phyloP scores from a whole-genome alignment of 2,888 invertebrate species.

The Ichneumoninae sp. region DNA sequence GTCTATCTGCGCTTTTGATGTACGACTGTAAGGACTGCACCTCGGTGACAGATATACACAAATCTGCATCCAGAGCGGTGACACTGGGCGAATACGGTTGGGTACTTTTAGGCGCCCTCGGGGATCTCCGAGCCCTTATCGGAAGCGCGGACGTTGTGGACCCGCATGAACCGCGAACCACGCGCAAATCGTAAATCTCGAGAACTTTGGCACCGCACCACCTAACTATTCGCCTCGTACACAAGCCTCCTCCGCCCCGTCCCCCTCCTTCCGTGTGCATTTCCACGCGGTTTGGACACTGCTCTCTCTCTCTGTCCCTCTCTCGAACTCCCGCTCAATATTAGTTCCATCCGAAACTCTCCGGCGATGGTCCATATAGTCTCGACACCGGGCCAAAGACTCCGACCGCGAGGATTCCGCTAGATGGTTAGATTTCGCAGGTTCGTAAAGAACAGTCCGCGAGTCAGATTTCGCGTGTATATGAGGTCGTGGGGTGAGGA shows the following conservation, averaged over 20 bases:
- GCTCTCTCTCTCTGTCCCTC: background rate
- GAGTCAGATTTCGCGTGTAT: conserved; percentile 20
- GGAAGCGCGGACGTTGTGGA: conserved; percentile 38
- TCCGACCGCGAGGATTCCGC: conserved; percentile 8
- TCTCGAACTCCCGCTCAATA: conserved; percentile 24
- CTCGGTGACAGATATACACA: background rate
- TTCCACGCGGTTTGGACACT: conserved; percentile 25
- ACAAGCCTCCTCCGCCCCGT: no score
- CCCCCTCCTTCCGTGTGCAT: conserved; percentile 19
- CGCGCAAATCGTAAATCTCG: conserved; percentile 60
- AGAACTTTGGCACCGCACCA: conserved; percentile 49
- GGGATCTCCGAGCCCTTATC: conserved; percentile 51
- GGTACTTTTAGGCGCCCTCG: conserved; percentile 51
- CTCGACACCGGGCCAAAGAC: background rate
- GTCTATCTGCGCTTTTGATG: conserved; percentile 55
- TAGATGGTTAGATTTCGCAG: background rate
- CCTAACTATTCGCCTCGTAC: conserved; percentile 39
- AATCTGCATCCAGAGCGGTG: background rate
- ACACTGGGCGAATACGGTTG: conserved; percentile 16
- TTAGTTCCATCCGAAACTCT: conserved; percentile 58
- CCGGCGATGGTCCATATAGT: background rate
- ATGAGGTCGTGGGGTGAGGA: background rate
- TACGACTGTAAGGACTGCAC: conserved; percentile 53
- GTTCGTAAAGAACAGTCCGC: conserved; percentile 57
- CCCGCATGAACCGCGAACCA: conserved; percentile 51